Conservation (phyloP, 2,888 invertebrate species). For the Apamea epomidion region DNA sequence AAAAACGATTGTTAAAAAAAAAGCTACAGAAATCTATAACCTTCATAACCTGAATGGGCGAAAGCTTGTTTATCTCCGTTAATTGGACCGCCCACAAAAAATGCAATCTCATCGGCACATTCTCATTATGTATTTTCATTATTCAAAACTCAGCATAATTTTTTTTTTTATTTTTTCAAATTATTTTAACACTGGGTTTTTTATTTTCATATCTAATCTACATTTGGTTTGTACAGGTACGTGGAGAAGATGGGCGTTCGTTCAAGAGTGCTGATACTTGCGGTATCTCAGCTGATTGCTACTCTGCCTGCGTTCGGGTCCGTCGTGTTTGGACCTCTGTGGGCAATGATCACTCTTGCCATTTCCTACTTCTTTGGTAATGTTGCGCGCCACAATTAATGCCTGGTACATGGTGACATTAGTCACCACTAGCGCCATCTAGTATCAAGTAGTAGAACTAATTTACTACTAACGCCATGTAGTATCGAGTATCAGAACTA, state of each 20-base stretch:
- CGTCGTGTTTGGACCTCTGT: constrained; percentile 94
- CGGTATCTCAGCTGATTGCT: constrained; percentile 95
- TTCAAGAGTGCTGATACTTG: constrained; percentile 95
- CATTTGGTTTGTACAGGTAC: constrained; percentile 84
- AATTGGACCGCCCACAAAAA: constrained; percentile 28
- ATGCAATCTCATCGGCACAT: constrained; percentile 16
- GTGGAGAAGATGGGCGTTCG: constrained; percentile 96
- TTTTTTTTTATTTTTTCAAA: no score
- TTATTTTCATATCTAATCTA: neutral
- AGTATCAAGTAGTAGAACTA: no score
- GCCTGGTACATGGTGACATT: no score
- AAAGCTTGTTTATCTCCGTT: constrained; percentile 29
- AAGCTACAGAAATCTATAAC: neutral
- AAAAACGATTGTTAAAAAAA: neutral
- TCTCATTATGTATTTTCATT: constrained; percentile 3
- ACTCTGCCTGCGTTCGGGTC: constrained; percentile 97
- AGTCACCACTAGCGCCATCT: no score
- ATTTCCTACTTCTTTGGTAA: constrained; percentile 96
- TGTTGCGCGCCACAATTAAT: no score
- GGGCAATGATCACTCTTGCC: constrained; percentile 97
- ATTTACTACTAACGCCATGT: no score
- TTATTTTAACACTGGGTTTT: constrained; percentile 9
- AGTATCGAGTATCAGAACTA: no score
- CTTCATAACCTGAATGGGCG: neutral
- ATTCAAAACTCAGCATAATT: constrained; percentile 19